These are phyloP conservation scores for Drosophila lacicola DNA, from an alignment of 2,888 invertebrate species.

Conservation along the genomic window DNA sequence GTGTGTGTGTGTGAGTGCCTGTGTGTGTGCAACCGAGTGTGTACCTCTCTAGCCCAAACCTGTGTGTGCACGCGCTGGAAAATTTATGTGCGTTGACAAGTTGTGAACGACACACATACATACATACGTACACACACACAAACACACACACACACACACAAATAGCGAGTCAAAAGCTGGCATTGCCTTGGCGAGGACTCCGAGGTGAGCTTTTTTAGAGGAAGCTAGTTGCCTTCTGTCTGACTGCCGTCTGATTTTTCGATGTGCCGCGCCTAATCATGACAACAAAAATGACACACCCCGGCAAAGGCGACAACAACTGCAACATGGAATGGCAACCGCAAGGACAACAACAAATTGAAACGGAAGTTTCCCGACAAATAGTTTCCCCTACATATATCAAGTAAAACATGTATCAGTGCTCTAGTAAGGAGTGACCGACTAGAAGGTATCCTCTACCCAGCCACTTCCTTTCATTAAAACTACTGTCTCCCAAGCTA, in stretches of 20 bases:
- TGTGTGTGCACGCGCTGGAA: conserved; percentile 39
- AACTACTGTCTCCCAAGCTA: too few relatives aligned
- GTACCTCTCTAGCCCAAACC: neutral
- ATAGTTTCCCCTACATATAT: conserved; percentile 41
- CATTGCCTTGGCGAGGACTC: conserved; percentile 11
- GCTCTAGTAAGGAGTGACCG: neutral
- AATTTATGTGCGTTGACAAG: conserved; percentile 66
- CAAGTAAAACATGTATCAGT: neutral
- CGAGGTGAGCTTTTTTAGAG: conserved; percentile 9
- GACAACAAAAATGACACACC: conserved; percentile 18
- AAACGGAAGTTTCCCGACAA: conserved; percentile 34
- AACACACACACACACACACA: neutral
- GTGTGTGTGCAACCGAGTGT: neutral
- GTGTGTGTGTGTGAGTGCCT: conserved; percentile 6
- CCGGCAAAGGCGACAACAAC: conserved; percentile 2
- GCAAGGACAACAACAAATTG: conserved; percentile 34
- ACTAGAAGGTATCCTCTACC: neutral
- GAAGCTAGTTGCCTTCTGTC: conserved; percentile 1
- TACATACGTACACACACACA: conserved; percentile 10
- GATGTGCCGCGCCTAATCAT: conserved; percentile 46
- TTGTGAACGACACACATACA: conserved; percentile 18
- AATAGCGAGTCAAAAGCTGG: conserved; percentile 8
- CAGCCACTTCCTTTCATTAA: too few relatives aligned
- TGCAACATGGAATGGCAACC: conserved; percentile 18
- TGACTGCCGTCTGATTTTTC: conserved; percentile 33